These are phyloP conservation scores for Notechis scutatus DNA, from an alignment of 2,113 vertebrate genomes.

Conservation along the genomic window DNA sequence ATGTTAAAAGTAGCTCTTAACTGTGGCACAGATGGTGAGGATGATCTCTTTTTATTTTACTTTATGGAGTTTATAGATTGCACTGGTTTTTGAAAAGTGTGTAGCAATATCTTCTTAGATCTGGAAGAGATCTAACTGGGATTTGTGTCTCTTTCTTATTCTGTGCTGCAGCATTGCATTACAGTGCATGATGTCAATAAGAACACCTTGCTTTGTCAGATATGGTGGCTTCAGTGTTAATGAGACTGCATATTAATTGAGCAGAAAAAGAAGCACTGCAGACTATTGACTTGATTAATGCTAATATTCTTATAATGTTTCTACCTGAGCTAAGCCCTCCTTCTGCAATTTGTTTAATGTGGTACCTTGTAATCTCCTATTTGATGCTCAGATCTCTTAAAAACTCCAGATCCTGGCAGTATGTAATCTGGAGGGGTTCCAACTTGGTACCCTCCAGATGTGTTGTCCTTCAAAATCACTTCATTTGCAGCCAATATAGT, in stretches of 20 bases:
- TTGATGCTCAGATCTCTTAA: constrained; percentile 41
- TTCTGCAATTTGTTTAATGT: constrained; percentile 42
- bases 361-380: constrained; percentile 24
- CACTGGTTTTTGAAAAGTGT: constrained; percentile 4
- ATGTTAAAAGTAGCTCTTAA: background rate
- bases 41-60: background rate
- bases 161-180: constrained; percentile 38
- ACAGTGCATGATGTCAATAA: constrained; percentile 34
- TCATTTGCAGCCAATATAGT: background rate
- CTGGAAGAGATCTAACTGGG: constrained; percentile 26
- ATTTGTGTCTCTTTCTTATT: constrained; percentile 47
- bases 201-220: constrained; percentile 22
- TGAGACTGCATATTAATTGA: constrained; percentile 65
- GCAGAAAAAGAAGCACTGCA: constrained; percentile 44
- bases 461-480: background rate
- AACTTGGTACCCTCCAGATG: background rate
- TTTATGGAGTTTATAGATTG: background rate
- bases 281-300: constrained; percentile 50
- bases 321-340: constrained; percentile 31
- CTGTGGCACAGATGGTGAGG: background rate
- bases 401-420: background rate
- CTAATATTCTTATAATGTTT: constrained; percentile 46
- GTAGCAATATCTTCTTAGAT: background rate
- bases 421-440: background rate
- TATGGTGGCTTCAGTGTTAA: constrained; percentile 47